Percentiles rank a stretch among this genome's conserved stretches.
Conservation (phyloP, 2,797 vertebrate species). For the Anableps anableps region DNA sequence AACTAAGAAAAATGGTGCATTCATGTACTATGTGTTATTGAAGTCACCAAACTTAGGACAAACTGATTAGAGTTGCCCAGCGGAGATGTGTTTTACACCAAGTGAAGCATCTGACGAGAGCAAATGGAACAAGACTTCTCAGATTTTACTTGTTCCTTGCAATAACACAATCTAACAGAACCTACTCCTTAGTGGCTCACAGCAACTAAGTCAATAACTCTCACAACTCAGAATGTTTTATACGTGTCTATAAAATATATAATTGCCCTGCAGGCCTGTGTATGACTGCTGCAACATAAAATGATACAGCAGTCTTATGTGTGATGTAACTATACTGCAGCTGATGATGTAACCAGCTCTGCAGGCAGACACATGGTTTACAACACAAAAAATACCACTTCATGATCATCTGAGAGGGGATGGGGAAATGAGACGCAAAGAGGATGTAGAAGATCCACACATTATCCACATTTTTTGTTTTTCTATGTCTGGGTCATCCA, state of each 20-base stretch:
- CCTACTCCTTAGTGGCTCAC: background rate
- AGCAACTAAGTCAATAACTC: background rate
- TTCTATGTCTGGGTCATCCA: no score
- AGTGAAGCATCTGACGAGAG: background rate
- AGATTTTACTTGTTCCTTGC: background rate
- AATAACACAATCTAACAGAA: background rate
- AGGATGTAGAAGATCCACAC: background rate
- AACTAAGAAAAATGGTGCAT: background rate
- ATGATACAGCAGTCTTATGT: conserved; percentile 30
- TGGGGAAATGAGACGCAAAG: background rate
- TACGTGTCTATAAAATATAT: conserved; percentile 19
- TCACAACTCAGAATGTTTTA: background rate
- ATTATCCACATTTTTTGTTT: no score
- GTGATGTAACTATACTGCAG: conserved; percentile 68
- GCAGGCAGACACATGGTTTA: conserved; percentile 39
- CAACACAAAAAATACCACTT: conserved; percentile 25
- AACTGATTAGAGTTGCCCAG: background rate
- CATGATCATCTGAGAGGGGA: conserved; percentile 12
- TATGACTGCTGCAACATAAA: conserved; percentile 25
- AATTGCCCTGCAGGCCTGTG: background rate
- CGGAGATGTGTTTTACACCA: background rate
- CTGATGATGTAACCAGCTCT: conserved; percentile 65
- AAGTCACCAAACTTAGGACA: background rate
- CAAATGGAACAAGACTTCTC: conserved; percentile 4
- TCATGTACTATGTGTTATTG: background rate